Percentiles rank a stretch among this genome's conserved stretches.
phyloP scores from a whole-genome alignment of 2,797 vertebrate genomes.

The Eidolon dupreanum region DNA sequence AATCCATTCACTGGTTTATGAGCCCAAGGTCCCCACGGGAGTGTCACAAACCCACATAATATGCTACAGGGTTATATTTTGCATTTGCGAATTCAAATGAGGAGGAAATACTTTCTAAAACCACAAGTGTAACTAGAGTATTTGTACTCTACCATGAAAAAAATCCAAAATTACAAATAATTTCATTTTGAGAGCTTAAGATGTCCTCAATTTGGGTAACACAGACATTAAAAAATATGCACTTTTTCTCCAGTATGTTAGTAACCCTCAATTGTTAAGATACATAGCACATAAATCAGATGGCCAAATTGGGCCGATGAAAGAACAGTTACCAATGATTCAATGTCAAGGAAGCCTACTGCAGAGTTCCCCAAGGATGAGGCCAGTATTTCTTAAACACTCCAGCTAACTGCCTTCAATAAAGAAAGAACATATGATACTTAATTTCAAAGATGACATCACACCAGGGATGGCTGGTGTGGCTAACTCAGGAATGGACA shows the following conservation, averaged over 20 bases:
- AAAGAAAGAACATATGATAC: slow-evolving; percentile 64
- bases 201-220: slow-evolving; percentile 14
- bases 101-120: slow-evolving; percentile 68
- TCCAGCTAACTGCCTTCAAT: slow-evolving; percentile 74
- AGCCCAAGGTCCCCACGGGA: slow-evolving; percentile 78
- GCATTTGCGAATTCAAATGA: slow-evolving; percentile 73
- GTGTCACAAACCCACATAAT: slow-evolving; percentile 78
- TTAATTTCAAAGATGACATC: slow-evolving; percentile 76
- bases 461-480: not conserved
- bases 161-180: slow-evolving; percentile 66
- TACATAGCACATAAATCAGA: slow-evolving; percentile 76
- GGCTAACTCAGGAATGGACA: not conserved
- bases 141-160: slow-evolving; percentile 24
- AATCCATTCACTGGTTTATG: slow-evolving; percentile 84
- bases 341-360: slow-evolving; percentile 74
- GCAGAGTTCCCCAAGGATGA: slow-evolving; percentile 71
- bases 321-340: slow-evolving; percentile 78
- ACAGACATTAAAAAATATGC: slow-evolving; percentile 49
- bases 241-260: slow-evolving; percentile 52
- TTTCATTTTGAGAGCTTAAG: slow-evolving; percentile 64
- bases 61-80: slow-evolving; percentile 72
- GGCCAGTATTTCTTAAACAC: slow-evolving; percentile 77
- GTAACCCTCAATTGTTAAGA: slow-evolving; percentile 52
- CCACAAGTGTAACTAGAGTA: slow-evolving; percentile 44
- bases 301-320: slow-evolving; percentile 75